phyloP scores from a whole-genome alignment of 1,140 invertebrate species.

The Rhynchophorus ferrugineus region DNA sequence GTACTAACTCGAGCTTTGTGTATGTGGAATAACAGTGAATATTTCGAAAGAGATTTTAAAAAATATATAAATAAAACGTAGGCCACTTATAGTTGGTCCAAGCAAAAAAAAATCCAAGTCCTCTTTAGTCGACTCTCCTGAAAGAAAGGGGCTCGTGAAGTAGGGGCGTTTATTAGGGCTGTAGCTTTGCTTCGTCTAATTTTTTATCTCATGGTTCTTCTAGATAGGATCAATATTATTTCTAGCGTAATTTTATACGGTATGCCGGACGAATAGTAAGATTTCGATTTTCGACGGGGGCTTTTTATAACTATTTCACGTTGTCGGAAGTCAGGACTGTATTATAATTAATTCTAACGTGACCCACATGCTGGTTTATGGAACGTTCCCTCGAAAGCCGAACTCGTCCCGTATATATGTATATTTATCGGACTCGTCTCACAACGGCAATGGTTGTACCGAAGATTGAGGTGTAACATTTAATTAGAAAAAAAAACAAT shows the following conservation, averaged over 20 bases:
- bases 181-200: constrained; percentile 15
- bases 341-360: too few species aligned
- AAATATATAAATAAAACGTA: constrained; percentile 3
- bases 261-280: neutral
- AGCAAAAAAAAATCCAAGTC: neutral
- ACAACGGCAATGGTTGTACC: too few species aligned
- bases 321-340: neutral
- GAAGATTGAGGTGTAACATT: too few species aligned
- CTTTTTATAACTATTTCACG: neutral
- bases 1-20: constrained; percentile 17
- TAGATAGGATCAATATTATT: neutral
- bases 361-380: too few species aligned
- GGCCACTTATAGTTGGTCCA: neutral
- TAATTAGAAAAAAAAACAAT: too few species aligned
- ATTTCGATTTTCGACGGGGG: neutral
- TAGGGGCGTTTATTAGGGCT: constrained; percentile 1
- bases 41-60: neutral
- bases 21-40: constrained; percentile 17
- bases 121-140: neutral
- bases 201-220: constrained; percentile 9
- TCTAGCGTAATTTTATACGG: neutral
- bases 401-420: too few species aligned
- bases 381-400: too few species aligned
- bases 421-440: too few species aligned
- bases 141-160: neutral